A percentile compares a stretch with the other conserved stretches of the same genome.
Evolutionary conservation across 2,888 invertebrate species (phyloP).

Genomic region (Leucoptera coffeella): DNA sequence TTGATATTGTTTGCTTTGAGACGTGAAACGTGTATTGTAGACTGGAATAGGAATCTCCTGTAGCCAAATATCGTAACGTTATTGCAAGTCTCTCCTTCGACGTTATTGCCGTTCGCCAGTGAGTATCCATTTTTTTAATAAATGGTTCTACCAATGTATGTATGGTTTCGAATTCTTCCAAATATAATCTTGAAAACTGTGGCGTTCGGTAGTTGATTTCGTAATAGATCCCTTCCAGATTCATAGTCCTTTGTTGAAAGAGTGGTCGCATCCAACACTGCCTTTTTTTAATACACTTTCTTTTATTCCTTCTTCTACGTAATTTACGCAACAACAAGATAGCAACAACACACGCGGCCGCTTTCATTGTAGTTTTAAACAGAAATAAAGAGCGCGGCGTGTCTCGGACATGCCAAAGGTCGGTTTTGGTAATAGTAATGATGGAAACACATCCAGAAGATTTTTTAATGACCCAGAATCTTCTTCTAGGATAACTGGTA

Average conservation of each 20-base stretch:
- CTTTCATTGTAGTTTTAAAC: too few relatives aligned
- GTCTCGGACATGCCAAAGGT: too few relatives aligned
- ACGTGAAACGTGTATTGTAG: constrained; percentile 1
- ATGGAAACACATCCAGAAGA: constrained; percentile 4
- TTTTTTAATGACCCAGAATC: constrained; percentile 3
- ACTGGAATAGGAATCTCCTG: constrained; percentile 1
- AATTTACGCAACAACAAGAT: too few relatives aligned
- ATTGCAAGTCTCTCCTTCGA: neutral
- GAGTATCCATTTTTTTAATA: constrained; percentile 1
- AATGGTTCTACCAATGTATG: neutral
- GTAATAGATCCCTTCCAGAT: too few relatives aligned
- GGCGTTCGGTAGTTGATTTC: neutral
- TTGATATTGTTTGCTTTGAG: constrained; percentile 1
- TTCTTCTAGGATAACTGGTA: constrained; percentile 1
- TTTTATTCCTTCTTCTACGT: too few relatives aligned
- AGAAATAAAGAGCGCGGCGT: too few relatives aligned
- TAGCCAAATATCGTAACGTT: constrained; percentile 2
- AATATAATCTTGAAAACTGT: constrained; percentile 1
- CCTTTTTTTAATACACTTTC: too few relatives aligned
- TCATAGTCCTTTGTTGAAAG: neutral
- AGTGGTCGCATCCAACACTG: neutral
- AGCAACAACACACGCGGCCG: too few relatives aligned
- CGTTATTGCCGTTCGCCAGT: constrained; percentile 1
- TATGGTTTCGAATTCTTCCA: neutral
- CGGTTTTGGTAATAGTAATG: constrained; percentile 4